These are phyloP conservation scores for Volucella inanis DNA, from an alignment of 2,888 invertebrate genomes.

Conservation along the genomic window DNA sequence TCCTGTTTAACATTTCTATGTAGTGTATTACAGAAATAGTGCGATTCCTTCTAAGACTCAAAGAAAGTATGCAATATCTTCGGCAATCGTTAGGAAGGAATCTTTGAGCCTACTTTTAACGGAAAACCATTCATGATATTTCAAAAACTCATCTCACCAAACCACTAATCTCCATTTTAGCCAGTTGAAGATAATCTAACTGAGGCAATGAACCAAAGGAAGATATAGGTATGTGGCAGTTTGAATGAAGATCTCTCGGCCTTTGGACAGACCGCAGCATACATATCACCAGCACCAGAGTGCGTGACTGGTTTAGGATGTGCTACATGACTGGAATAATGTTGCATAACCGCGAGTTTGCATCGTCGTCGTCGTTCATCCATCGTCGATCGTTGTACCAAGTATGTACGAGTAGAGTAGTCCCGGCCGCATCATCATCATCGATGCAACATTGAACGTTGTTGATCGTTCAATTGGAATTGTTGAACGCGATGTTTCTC, in stretches of 20 bases:
- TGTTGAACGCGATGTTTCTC: slow-evolving; percentile 75
- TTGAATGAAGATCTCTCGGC: slow-evolving; percentile 69
- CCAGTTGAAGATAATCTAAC: slow-evolving; percentile 67
- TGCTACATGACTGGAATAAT: slow-evolving; percentile 74
- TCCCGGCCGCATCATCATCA: slow-evolving; percentile 47
- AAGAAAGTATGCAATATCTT: slow-evolving; percentile 48
- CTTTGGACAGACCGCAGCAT: slow-evolving; percentile 66
- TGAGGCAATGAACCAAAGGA: slow-evolving; percentile 62
- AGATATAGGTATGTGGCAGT: slow-evolving; percentile 68
- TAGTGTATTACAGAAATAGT: no score
- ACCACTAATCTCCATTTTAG: slow-evolving; percentile 63
- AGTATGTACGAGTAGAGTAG: slow-evolving; percentile 16
- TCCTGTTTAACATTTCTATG: no score
- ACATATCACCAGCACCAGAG: slow-evolving; percentile 48
- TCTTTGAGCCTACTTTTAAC: not conserved
- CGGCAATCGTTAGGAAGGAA: slow-evolving; percentile 9
- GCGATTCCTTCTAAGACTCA: slow-evolving; percentile 29
- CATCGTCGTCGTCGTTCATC: slow-evolving; percentile 43
- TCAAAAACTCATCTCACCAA: slow-evolving; percentile 55
- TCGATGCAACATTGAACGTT: slow-evolving; percentile 65
- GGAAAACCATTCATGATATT: slow-evolving; percentile 60
- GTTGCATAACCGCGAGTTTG: slow-evolving; percentile 73
- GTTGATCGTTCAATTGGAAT: slow-evolving; percentile 74
- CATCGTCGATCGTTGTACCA: slow-evolving; percentile 8
- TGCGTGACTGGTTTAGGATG: slow-evolving; percentile 74